Conservation (phyloP, 1,140 invertebrate species). For the Drosophila mayri region DNA sequence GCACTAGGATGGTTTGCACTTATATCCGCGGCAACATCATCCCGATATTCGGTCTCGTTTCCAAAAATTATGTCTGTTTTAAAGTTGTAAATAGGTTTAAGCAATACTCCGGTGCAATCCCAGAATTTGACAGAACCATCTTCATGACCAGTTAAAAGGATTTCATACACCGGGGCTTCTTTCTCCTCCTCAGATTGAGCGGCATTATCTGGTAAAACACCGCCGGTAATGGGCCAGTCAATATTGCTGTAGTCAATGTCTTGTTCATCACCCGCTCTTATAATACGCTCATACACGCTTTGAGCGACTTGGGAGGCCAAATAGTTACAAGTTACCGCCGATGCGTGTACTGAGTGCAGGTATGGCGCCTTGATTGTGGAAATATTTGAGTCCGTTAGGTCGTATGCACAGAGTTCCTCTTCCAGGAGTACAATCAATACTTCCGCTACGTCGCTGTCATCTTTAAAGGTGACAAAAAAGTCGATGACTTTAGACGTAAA, state of each 20-base stretch:
- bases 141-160: slow-evolving; percentile 97
- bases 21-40: slow-evolving; percentile 85
- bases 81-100: slow-evolving; percentile 95
- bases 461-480: slow-evolving; percentile 88
- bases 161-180: slow-evolving; percentile 86
- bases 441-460: slow-evolving; percentile 76
- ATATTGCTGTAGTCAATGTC: slow-evolving; percentile 91
- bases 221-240: slow-evolving; percentile 92
- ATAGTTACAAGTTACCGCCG: slow-evolving; percentile 93
- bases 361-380: slow-evolving; percentile 95
- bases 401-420: slow-evolving; percentile 96
- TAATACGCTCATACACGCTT: slow-evolving; percentile 90
- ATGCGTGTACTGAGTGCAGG: slow-evolving; percentile 96
- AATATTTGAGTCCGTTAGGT: slow-evolving; percentile 93
- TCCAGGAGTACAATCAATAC: slow-evolving; percentile 94
- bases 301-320: slow-evolving; percentile 91
- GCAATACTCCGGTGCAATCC: slow-evolving; percentile 93
- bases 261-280: slow-evolving; percentile 87
- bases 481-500: slow-evolving; percentile 95
- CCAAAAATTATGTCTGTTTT: slow-evolving; percentile 93
- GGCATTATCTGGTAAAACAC: slow-evolving; percentile 86
- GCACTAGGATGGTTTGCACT: slow-evolving; percentile 86
- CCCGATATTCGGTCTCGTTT: slow-evolving; percentile 72
- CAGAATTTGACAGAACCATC: slow-evolving; percentile 98
- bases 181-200: slow-evolving; percentile 33